A percentile compares a stretch with the other conserved stretches of the same genome.
These are phyloP conservation scores for Andricus grossulariae DNA, from an alignment of 1,140 invertebrate species.

Conservation along the genomic window DNA sequence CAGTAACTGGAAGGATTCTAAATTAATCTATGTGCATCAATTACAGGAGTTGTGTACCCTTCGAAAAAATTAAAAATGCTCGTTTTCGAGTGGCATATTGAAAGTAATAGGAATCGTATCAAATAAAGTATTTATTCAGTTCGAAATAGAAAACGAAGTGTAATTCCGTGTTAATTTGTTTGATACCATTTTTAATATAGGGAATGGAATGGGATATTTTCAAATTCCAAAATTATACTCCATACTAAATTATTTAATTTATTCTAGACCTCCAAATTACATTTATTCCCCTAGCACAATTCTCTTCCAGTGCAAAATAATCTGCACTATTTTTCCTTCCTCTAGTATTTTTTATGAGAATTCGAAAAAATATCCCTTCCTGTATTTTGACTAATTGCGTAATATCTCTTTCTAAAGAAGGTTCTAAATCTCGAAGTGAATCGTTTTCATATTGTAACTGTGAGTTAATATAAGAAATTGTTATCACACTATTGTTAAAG, in stretches of 20 bases:
- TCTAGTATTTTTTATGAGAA: neutral
- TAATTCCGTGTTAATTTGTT: too few species aligned
- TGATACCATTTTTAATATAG: neutral
- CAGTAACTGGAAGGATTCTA: too few species aligned
- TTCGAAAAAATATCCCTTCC: neutral
- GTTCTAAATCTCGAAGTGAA: constrained; percentile 3
- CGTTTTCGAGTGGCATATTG: too few species aligned
- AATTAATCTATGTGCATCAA: too few species aligned
- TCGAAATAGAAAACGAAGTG: too few species aligned
- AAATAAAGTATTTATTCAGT: too few species aligned
- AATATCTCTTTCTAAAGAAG: neutral
- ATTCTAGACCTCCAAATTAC: neutral
- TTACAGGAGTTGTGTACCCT: too few species aligned
- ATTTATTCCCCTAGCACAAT: neutral
- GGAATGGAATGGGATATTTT: neutral
- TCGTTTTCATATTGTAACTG: constrained; percentile 9
- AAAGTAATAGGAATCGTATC: too few species aligned
- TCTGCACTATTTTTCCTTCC: neutral
- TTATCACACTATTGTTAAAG: constrained; percentile 31
- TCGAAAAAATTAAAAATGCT: too few species aligned
- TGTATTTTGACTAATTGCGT: neutral
- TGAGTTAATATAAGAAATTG: constrained; percentile 32
- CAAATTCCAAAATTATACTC: neutral
- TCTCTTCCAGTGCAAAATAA: neutral
- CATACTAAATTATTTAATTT: neutral